Evolutionary conservation across 2,113 vertebrate species (phyloP).

Genomic region (Lagopus leucura): DNA sequence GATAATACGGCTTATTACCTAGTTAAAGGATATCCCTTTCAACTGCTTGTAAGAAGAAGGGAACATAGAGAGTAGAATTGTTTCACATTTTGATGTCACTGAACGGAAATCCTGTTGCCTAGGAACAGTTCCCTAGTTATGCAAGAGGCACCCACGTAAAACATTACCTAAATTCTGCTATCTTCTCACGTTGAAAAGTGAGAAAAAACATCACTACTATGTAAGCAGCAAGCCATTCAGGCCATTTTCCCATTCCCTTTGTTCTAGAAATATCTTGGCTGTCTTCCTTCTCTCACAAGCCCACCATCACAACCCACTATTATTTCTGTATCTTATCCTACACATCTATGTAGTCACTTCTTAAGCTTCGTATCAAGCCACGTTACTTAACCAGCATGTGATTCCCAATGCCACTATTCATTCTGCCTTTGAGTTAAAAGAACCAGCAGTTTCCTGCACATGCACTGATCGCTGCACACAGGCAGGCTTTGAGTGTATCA

Average conservation of each 20-base stretch:
- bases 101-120: not conserved
- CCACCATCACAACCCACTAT: not conserved
- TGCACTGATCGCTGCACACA: rapidly evolving
- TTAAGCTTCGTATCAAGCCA: not conserved
- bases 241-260: not conserved
- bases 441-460: not conserved
- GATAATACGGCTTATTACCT: not conserved
- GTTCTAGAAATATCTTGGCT: not conserved
- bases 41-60: not conserved
- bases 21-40: not conserved
- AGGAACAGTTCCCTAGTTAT: not conserved
- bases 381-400: not conserved
- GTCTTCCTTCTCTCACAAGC: not conserved
- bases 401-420: not conserved
- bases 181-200: not conserved
- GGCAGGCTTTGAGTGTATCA: not conserved
- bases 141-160: not conserved
- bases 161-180: not conserved
- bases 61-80: not conserved
- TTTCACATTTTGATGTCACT: not conserved
- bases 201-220: not conserved
- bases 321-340: not conserved
- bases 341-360: not conserved
- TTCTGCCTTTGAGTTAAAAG: not conserved
- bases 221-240: not conserved